Base-by-base conservation (phyloP, 2,113 vertebrate genomes). In the Spea bombifrons region DNA sequence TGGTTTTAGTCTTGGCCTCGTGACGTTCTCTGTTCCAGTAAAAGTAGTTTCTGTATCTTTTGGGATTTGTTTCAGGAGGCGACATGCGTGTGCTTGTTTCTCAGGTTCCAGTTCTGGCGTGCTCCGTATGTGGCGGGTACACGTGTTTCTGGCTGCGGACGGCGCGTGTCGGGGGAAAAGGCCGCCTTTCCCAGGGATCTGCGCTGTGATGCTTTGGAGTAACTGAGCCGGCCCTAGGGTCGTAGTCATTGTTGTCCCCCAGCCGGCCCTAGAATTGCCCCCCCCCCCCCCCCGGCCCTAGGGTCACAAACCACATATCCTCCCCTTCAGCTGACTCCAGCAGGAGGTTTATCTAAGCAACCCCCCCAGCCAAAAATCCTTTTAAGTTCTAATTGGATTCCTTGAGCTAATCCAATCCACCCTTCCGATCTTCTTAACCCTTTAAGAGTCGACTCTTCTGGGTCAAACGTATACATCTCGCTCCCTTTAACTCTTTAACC, bases 341-440 rank as follows among this genome's bases (percentile, higher is more conserved):
- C 10, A 13, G 61, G 61, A 5, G 61, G 3, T 64, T 64, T 64
- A 64, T 16, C 5, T 8, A 6, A 9, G 16, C 8, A 4, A 3
- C n/a, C 8, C 69, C 49, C 43, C 7, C 3, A 0, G 5, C 61
- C 5, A 30, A 3, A 7, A 53, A 52, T 71, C 48, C 16, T 71
- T 70, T 50, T 50, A 49, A 13, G 6, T 3, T 71, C 15, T 30
- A 71, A 71, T 71, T 55, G 49, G 7, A 48, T 71, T 71, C 69
- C 46, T 16, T 53, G 8, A 53, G 3, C 48, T 55, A 12, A 71
- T 71, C 44, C 12, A 15, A 30, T 30, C 7, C 55, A 59, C 55
- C 55, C 55, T 12, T 57, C 12, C 12, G 9, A 59, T 13, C 4
- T 59, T 13, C 15, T 59, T 59, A 3, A 59, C 55, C 1, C 4